A percentile compares a stretch with the other conserved stretches of the same genome.
phyloP scores from a whole-genome alignment of 2,797 vertebrate genomes.

The Gymnoscopelus braueri region DNA sequence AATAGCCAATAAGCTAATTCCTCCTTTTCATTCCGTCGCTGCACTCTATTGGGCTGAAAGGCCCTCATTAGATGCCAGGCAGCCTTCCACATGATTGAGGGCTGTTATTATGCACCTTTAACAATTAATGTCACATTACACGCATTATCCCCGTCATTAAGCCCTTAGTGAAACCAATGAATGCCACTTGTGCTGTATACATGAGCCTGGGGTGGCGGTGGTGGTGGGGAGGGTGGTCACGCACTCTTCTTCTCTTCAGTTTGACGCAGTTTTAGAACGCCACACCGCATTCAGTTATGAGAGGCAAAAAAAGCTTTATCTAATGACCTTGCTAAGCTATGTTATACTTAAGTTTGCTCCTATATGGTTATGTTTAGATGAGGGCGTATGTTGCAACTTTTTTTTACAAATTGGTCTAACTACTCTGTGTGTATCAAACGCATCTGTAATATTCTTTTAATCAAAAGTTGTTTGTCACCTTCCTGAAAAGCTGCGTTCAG shows the following conservation, averaged over 20 bases:
- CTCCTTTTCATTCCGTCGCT: conserved; percentile 80
- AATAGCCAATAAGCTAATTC: conserved; percentile 87
- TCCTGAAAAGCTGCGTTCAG: too few species aligned
- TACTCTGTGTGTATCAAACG: too few species aligned
- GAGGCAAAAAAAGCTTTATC: conserved; percentile 48
- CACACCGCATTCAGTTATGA: conserved; percentile 59
- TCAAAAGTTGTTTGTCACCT: too few species aligned
- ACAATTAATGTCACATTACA: conserved; percentile 88
- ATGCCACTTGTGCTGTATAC: conserved; percentile 84
- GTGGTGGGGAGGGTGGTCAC: conserved; percentile 67
- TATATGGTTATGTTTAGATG: too few species aligned
- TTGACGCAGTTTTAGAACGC: conserved; percentile 61
- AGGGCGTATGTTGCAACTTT: too few species aligned
- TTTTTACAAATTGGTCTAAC: too few species aligned
- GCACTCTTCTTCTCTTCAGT: conserved; percentile 62
- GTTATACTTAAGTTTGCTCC: conserved; percentile 1
- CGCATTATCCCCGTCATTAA: conserved; percentile 84
- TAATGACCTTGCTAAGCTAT: conserved; percentile 24
- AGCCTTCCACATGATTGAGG: conserved; percentile 83
- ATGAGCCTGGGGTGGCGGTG: conserved; percentile 54
- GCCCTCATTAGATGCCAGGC: conserved; percentile 82
- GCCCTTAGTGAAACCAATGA: conserved; percentile 81
- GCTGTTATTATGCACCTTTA: conserved; percentile 85
- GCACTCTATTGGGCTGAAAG: conserved; percentile 82
- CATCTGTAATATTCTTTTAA: too few species aligned